phyloP scores from a whole-genome alignment of 1,140 invertebrate species.

The Samia ricini region DNA sequence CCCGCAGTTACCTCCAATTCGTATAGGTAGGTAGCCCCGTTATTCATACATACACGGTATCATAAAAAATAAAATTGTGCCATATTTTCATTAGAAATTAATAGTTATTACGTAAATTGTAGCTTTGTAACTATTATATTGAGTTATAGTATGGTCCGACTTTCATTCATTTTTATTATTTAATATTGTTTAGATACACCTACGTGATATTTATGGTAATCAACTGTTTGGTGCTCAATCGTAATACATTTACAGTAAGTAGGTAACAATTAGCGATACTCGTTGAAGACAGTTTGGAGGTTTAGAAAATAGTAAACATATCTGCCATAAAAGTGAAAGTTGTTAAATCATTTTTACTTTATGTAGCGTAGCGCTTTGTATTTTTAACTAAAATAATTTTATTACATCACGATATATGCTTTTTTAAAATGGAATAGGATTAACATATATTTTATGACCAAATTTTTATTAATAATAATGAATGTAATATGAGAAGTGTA shows the following conservation, averaged over 20 bases:
- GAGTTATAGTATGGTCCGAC: background rate
- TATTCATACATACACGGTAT: conserved; percentile 65
- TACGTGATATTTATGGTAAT: background rate
- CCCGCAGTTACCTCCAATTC: conserved; percentile 15
- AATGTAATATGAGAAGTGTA: too few relatives aligned
- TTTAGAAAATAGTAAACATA: background rate
- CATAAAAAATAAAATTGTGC: conserved; percentile 22
- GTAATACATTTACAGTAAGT: background rate
- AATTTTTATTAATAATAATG: too few relatives aligned
- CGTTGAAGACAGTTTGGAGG: background rate
- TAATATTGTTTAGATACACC: background rate
- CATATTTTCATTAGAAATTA: conserved; percentile 10
- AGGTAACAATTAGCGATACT: background rate
- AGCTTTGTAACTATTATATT: conserved; percentile 1
- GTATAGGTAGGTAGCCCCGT: conserved; percentile 69
- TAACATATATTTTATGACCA: too few relatives aligned
- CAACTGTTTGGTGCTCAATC: background rate
- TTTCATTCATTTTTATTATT: conserved; percentile 3
- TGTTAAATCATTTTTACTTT: background rate
- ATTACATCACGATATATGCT: too few relatives aligned
- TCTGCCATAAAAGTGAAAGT: conserved; percentile 1
- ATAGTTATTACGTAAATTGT: conserved; percentile 8
- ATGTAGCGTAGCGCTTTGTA: background rate
- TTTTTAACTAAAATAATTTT: background rate
- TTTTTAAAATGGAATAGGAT: too few relatives aligned